These are phyloP conservation scores for Momotus momota DNA, from an alignment of 2,797 vertebrate genomes.

Conservation along the genomic window DNA sequence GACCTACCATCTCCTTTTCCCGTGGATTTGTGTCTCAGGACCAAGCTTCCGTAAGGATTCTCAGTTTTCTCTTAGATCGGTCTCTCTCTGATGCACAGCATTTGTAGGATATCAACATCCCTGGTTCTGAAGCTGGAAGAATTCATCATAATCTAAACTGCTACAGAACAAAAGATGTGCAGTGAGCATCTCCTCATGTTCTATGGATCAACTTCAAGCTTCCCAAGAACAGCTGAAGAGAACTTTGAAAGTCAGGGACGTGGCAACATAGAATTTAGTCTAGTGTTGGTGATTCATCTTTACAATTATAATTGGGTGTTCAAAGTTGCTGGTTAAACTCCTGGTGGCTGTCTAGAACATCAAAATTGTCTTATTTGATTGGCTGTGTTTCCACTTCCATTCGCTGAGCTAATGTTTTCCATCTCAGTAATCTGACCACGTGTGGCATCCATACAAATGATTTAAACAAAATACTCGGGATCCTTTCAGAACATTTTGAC, in stretches of 20 bases:
- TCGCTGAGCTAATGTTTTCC: neutral
- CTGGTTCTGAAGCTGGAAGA: neutral
- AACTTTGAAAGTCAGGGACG: neutral
- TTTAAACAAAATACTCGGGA: neutral
- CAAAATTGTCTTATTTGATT: neutral
- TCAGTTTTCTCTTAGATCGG: neutral
- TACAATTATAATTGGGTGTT: neutral
- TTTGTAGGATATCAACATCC: rapidly evolving
- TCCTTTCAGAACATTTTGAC: neutral
- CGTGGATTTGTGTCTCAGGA: neutral
- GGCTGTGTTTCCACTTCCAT: neutral
- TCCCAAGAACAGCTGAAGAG: neutral
- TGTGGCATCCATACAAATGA: neutral
- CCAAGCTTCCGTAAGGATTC: neutral
- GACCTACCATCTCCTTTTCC: neutral
- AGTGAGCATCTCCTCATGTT: neutral
- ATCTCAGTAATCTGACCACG: neutral
- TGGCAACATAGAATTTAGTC: neutral
- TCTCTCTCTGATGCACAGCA: neutral
- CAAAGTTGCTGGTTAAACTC: neutral
- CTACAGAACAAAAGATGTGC: neutral
- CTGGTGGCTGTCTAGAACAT: neutral
- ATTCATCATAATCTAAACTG: neutral
- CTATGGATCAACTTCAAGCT: neutral
- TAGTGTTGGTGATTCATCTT: neutral